A percentile compares a stretch with the other conserved stretches of the same genome.
These are phyloP conservation scores for Poecile montanus DNA, from an alignment of 2,797 vertebrate genomes.

Conservation along the genomic window DNA sequence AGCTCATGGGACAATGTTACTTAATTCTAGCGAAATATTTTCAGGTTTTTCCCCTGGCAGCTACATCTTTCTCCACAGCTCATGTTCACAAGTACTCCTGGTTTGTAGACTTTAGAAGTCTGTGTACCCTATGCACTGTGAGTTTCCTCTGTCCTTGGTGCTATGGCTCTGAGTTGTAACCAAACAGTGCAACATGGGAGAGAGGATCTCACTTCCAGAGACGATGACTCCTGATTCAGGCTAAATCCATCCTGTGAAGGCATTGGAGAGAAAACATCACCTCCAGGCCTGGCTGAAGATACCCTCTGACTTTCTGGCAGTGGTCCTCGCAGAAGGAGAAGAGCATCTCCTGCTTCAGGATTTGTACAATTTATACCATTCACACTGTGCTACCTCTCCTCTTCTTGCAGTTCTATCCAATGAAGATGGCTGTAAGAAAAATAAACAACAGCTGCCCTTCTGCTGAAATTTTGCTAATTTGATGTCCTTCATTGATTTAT, in stretches of 20 bases:
- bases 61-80: neutral
- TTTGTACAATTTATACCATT: neutral
- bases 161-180: neutral
- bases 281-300: neutral
- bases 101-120: neutral
- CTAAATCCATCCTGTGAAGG: neutral
- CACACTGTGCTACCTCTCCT: neutral
- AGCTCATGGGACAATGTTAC: neutral
- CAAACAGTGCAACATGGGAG: neutral
- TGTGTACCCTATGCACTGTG: neutral
- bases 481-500: neutral
- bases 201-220: neutral
- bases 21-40: neutral
- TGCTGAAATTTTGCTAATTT: neutral
- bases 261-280: neutral
- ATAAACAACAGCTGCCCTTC: neutral
- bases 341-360: neutral
- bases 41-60: neutral
- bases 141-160: neutral
- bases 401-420: neutral
- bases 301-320: neutral
- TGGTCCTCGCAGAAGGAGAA: neutral
- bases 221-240: rapidly evolving
- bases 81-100: neutral
- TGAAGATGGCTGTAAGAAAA: neutral